Conservation (phyloP, 1,140 invertebrate species). For the Trypoxylus dichotomus region DNA sequence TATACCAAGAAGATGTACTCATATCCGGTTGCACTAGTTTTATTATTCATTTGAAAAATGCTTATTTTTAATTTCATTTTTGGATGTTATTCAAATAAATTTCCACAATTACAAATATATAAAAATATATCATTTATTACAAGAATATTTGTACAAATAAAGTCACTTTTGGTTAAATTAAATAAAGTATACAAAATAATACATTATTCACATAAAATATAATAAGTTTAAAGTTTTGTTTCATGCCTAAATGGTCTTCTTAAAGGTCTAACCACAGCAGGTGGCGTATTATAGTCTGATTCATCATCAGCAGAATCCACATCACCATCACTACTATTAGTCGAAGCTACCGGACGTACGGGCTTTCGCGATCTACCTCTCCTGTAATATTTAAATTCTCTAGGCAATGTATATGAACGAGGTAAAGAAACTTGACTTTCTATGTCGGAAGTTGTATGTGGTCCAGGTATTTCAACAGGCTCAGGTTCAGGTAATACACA, state of each 20-base stretch:
- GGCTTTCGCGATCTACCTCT: slow-evolving; percentile 56
- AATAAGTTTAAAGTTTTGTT: slow-evolving; percentile 40
- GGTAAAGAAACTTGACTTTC: slow-evolving; percentile 79
- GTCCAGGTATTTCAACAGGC: slow-evolving; percentile 39
- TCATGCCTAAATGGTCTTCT: slow-evolving; percentile 51
- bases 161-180: slow-evolving; percentile 23
- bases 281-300: slow-evolving; percentile 52
- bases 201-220: slow-evolving; percentile 14
- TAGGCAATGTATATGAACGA: slow-evolving; percentile 79
- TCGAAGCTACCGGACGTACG: slow-evolving; percentile 71
- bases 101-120: background rate
- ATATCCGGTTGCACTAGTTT: no score
- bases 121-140: slow-evolving; percentile 27
- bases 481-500: slow-evolving; percentile 46
- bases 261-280: slow-evolving; percentile 45
- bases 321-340: slow-evolving; percentile 82
- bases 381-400: slow-evolving; percentile 81
- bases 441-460: slow-evolving; percentile 64
- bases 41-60: background rate
- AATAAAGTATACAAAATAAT: slow-evolving; percentile 28
- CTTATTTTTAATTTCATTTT: background rate
- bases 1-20: no score
- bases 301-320: slow-evolving; percentile 69
- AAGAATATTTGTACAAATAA: slow-evolving; percentile 27
- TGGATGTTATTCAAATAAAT: background rate